phyloP scores from a whole-genome alignment of 2,888 invertebrate genomes.

The Dryobota labecula region DNA sequence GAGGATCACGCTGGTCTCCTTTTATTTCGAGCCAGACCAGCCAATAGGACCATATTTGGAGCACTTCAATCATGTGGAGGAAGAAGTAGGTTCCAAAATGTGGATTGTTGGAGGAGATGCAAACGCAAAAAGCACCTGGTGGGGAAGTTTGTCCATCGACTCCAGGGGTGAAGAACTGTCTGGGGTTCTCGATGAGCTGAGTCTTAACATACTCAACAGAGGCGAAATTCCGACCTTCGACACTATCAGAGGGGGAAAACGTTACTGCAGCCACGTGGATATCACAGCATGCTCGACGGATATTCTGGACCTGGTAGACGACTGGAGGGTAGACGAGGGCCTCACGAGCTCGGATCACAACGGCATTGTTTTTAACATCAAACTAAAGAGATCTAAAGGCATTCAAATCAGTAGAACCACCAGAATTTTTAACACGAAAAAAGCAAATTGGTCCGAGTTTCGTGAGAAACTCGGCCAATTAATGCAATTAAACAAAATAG shows the following conservation, averaged over 20 bases:
- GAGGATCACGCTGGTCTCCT: conserved; percentile 9
- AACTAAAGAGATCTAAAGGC: background rate
- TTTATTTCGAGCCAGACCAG: conserved; percentile 7
- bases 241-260: background rate
- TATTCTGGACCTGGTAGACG: background rate
- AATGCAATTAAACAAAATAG: background rate
- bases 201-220: background rate
- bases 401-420: background rate
- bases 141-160: background rate
- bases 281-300: background rate
- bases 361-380: too few species aligned
- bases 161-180: background rate
- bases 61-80: background rate
- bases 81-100: background rate
- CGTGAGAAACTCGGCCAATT: conserved; percentile 42
- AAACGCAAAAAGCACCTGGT: background rate
- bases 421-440: conserved; percentile 4
- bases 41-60: conserved; percentile 8
- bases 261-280: background rate
- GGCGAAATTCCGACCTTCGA: background rate
- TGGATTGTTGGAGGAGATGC: background rate
- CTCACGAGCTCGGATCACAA: too few species aligned
- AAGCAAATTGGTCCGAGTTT: conserved; percentile 58
- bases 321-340: background rate
- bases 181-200: conserved; percentile 3